Evolutionary conservation across 2,888 invertebrate genomes (phyloP).

Genomic region (Enchytraeus crypticus): DNA sequence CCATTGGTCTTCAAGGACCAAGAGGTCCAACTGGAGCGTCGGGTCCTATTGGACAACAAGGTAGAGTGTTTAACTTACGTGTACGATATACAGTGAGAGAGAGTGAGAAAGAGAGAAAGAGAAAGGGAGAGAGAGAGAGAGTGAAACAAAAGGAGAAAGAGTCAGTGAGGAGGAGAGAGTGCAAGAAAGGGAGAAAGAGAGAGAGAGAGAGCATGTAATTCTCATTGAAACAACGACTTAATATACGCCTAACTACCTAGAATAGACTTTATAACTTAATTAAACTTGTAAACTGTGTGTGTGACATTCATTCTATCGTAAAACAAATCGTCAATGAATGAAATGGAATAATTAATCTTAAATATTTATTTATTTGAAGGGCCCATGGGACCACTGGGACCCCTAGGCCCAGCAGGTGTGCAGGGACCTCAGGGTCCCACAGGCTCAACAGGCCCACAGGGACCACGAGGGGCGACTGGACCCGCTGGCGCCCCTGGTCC

Average conservation of each 20-base stretch:
- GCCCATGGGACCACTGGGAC: neutral
- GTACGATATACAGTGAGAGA: no score
- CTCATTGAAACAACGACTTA: no score
- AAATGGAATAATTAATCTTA: conserved; percentile 32
- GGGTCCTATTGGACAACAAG: conserved; percentile 16
- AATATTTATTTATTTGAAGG: neutral
- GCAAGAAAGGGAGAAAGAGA: no score
- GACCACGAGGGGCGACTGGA: conserved; percentile 1
- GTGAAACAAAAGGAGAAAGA: no score
- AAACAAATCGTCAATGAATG: conserved; percentile 30
- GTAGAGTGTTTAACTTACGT: no score
- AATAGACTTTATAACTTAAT: no score
- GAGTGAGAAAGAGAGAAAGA: no score
- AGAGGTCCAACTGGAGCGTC: neutral
- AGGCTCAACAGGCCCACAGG: conserved; percentile 5
- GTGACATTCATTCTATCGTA: neutral
- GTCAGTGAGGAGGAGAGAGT: no score
- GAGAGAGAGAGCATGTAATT: no score
- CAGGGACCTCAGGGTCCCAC: conserved; percentile 7
- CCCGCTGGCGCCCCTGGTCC: conserved; percentile 1
- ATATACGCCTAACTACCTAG: no score
- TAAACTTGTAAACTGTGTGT: no score
- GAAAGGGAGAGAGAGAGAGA: no score
- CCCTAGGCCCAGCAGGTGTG: neutral
- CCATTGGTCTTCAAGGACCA: conserved; percentile 27